Evolutionary conservation across 2,113 vertebrate species (phyloP).

Genomic region (Eudorcas thomsonii): DNA sequence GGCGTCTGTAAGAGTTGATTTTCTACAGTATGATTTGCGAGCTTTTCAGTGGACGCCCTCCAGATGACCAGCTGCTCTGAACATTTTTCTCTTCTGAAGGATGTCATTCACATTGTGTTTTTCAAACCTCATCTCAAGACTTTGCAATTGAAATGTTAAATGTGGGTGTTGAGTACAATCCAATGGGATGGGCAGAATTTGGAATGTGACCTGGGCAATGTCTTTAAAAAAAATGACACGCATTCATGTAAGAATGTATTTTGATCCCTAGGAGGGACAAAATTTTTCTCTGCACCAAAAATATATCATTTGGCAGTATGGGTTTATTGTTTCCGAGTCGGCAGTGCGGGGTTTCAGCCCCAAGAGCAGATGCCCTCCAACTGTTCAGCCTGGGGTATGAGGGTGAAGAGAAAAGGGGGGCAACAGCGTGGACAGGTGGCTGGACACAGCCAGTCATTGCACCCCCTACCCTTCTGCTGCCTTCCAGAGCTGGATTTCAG

Average conservation of each 20-base stretch:
- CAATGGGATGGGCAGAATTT: background rate
- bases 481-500: background rate
- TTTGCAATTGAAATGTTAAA: background rate
- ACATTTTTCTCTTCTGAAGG: background rate
- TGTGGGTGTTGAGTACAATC: background rate
- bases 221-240: conserved; percentile 18
- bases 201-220: background rate
- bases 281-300: conserved; percentile 51
- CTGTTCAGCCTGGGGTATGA: background rate
- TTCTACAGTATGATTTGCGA: background rate
- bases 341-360: background rate
- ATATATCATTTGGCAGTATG: conserved; percentile 36
- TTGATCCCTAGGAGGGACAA: background rate
- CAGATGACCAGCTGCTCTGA: background rate
- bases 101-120: background rate
- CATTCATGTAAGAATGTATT: background rate
- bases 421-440: conserved; percentile 36
- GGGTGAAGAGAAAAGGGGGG: background rate
- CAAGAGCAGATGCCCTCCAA: conserved; percentile 39
- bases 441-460: background rate
- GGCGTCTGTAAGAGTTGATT: background rate
- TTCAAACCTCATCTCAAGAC: background rate
- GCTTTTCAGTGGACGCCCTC: background rate
- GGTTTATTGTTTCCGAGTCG: background rate
- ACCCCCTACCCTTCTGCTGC: background rate